These are phyloP conservation scores for Orientallactaga bullata DNA, from an alignment of 2,113 vertebrate species.

Conservation along the genomic window DNA sequence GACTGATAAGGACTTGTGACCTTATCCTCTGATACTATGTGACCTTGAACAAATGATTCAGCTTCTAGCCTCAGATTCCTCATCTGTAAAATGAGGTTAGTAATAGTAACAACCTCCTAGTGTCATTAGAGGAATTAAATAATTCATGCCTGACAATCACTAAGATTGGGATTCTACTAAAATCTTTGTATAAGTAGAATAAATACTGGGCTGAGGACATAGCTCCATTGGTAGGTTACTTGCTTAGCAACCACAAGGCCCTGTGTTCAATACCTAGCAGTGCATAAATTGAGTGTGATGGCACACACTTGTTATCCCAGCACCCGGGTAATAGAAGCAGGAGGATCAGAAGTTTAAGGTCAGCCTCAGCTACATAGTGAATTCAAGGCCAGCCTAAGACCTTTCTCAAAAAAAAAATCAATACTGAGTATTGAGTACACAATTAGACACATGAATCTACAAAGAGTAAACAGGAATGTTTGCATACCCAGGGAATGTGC, in stretches of 20 bases:
- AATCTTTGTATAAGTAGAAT: background rate
- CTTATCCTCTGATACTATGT: accelerated
- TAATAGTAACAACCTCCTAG: background rate
- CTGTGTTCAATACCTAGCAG: background rate
- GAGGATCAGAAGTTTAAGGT: background rate
- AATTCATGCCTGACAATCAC: background rate
- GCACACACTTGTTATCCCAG: too few species aligned
- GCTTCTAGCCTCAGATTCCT: background rate
- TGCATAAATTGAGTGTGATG: too few species aligned
- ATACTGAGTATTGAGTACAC: background rate
- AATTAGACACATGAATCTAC: background rate
- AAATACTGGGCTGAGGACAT: background rate
- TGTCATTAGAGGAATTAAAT: background rate
- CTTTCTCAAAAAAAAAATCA: background rate
- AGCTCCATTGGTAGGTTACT: background rate
- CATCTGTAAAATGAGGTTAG: background rate
- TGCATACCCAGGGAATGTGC: background rate
- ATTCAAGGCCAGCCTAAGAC: background rate
- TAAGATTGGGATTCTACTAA: background rate
- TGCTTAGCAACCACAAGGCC: background rate
- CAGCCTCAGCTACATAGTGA: background rate
- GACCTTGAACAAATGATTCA: background rate
- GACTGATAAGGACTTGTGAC: background rate
- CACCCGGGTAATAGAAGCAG: too few species aligned
- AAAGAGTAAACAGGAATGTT: background rate